phyloP scores from a whole-genome alignment of 35 echinoderm and acorn worm species.

The Diadema setosum region DNA sequence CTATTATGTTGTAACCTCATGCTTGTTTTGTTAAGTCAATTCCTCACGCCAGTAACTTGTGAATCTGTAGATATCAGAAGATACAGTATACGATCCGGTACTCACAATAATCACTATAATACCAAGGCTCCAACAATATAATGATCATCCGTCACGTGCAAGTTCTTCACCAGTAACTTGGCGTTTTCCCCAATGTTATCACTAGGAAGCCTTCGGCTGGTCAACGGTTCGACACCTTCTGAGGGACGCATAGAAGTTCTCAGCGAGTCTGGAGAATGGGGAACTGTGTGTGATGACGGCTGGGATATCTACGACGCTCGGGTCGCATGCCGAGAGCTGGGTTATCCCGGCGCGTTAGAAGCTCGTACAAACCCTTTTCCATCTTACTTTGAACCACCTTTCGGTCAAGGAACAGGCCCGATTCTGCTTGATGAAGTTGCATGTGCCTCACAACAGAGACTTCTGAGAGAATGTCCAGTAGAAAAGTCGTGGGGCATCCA shows the following conservation, averaged over 20 bases:
- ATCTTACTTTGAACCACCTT: neutral
- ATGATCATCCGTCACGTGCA: neutral
- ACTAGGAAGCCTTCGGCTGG: neutral
- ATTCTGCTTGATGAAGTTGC: conserved; percentile 17
- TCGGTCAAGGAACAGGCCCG: conserved; percentile 2
- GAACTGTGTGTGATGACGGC: conserved; percentile 20
- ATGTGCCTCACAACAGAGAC: neutral
- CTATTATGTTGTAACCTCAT: too few species aligned
- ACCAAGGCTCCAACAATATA: too few species aligned
- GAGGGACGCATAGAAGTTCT: neutral
- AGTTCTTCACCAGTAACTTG: neutral
- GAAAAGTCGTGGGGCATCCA: neutral
- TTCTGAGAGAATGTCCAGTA: neutral
- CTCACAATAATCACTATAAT: neutral
- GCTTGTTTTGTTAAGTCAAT: neutral
- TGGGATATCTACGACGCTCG: neutral
- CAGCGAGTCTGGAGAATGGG: neutral
- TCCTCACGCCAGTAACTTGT: neutral
- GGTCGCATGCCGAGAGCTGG: conserved; percentile 12
- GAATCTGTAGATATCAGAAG: neutral
- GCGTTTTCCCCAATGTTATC: neutral
- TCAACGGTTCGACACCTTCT: neutral
- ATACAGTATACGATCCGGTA: neutral
- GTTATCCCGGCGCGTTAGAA: neutral
- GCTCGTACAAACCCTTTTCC: neutral